These are phyloP conservation scores for Edolisoma coerulescens DNA, from an alignment of 2,113 vertebrate genomes.

Conservation along the genomic window DNA sequence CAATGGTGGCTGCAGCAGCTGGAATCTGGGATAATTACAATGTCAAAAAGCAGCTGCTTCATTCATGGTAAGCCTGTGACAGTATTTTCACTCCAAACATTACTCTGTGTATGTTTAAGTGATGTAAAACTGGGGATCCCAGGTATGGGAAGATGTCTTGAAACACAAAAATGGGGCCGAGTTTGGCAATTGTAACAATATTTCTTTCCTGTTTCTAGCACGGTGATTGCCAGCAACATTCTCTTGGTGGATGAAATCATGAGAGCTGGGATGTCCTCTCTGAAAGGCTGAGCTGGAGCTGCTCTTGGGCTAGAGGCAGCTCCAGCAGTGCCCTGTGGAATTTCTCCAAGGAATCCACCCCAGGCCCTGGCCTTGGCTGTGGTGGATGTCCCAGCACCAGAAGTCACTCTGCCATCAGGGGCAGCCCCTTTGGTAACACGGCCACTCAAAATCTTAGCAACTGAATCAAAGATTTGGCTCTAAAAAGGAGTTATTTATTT, in stretches of 20 bases:
- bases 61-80: slow-evolving; percentile 84
- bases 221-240: slow-evolving; percentile 96
- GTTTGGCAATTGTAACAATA: background rate
- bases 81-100: background rate
- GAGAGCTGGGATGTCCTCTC: slow-evolving; percentile 96
- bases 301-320: background rate
- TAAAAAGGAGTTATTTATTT: slow-evolving; percentile 82
- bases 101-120: fast-evolving
- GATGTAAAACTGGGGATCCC: background rate
- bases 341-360: background rate
- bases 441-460: slow-evolving; percentile 19
- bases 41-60: slow-evolving; percentile 97
- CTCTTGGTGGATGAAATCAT: slow-evolving; percentile 98
- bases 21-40: slow-evolving; percentile 97
- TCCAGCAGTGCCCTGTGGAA: background rate
- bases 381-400: slow-evolving; percentile 9
- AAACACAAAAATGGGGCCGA: background rate
- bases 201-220: slow-evolving; percentile 72
- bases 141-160: fast-evolving
- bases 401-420: background rate
- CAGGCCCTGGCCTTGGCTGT: background rate
- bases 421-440: background rate
- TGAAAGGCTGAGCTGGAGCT: slow-evolving; percentile 83
- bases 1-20: slow-evolving; percentile 87
- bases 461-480: slow-evolving; percentile 31